A percentile compares a stretch with the other conserved stretches of the same genome.
Evolutionary conservation across 2,113 vertebrate species (phyloP).

Genomic region (Malurus alboscapulatus): DNA sequence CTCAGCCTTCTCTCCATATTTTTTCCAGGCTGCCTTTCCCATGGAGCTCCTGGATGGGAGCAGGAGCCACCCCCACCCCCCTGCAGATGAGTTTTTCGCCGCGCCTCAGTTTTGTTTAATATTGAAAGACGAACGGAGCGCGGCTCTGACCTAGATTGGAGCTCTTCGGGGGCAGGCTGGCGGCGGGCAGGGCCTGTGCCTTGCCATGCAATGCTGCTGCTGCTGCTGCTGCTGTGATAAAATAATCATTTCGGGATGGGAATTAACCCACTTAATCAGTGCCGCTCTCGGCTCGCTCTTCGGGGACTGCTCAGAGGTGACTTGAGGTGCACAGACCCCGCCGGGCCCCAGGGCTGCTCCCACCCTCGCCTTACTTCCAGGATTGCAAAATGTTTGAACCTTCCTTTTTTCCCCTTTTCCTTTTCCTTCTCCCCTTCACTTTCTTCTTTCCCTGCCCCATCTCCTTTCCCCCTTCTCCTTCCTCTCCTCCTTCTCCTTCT

Average conservation of each 20-base stretch:
- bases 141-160: constrained; percentile 54
- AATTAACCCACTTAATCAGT: constrained; percentile 35
- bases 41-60: background rate
- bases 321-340: background rate
- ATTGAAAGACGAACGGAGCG: background rate
- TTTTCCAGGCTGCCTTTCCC: background rate
- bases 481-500: too few relatives aligned
- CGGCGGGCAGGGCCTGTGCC: background rate
- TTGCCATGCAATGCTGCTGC: background rate
- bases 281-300: rapidly evolving
- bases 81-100: background rate
- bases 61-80: background rate
- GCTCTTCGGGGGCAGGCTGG: constrained; percentile 7
- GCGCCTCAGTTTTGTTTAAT: constrained; percentile 31
- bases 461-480: too few relatives aligned
- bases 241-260: constrained; percentile 35
- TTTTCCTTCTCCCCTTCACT: rapidly evolving
- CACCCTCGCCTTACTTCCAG: background rate
- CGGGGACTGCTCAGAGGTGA: background rate
- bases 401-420: background rate
- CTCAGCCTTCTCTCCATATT: rapidly evolving
- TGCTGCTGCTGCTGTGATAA: background rate
- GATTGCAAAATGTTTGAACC: background rate
- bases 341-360: background rate
- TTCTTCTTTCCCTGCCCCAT: too few relatives aligned